Base-by-base conservation (phyloP, 2,113 vertebrate species). In the Zapus hudsonius region DNA sequence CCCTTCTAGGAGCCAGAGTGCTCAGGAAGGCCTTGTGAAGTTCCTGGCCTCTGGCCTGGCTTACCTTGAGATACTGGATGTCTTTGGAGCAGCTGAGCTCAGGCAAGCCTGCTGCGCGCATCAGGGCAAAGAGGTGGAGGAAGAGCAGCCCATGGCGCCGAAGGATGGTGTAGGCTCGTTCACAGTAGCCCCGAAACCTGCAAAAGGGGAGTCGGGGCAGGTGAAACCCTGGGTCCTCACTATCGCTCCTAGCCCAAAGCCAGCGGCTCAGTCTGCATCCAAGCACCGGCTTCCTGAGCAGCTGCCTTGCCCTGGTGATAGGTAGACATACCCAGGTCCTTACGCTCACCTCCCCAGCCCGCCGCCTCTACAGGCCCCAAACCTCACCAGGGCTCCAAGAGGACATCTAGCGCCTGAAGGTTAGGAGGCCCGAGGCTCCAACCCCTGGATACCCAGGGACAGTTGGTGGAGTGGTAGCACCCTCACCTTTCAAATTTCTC, bases 1-100 rank as follows among this genome's bases (percentile, higher is more conserved):
- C 55, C 52, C 29, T 67, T 29, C 19, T 4, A 27, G 25, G 27
- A 11, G 2, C 25, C n/a, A 31, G 2, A 0, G 6, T 40, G 42
- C 55, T 27, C 22, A 7, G 31, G 55, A 15, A 33, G 13, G 42
- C 12, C 27, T 1, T 25, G 40, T 22, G 40, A n/a, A n/a, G 70
- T 22, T 20, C 16, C 10, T 4, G 27, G 67, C 23, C 29, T 1
- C 22, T 9, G 25, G 33, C 94, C 29, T 2, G 16, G 63, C 27
- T 1, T 96, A 99, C 99, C 99, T 99, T 99, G 7, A 99, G 98
- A 89, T 99, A 99, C 98, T 99, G 99, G 96, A 99, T 99, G 95
- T 99, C 99, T 96, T 99, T 99, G 93, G 98, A 99, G 97, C 98
- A 99, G 95, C 98, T 99, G 97, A 99, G 99, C 96, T 99, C 99